Evolutionary conservation across 2,113 vertebrate species (phyloP), one percentile per base, ranked within the genome.

Genomic region (Xenopus borealis): DNA sequence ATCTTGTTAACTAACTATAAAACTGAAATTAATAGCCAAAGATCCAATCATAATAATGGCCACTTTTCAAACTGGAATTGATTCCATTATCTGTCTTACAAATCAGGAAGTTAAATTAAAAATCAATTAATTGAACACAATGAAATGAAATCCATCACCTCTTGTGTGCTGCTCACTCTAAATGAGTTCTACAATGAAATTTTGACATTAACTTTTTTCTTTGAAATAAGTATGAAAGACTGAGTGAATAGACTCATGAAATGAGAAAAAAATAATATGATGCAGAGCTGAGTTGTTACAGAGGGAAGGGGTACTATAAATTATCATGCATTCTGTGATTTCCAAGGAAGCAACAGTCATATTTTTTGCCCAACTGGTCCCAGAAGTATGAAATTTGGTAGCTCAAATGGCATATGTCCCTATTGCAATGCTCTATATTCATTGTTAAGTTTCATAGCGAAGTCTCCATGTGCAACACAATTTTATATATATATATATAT

Each of bases 81-180:
- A 76, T 76, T 70, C 61, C 47, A 70, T 76, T 76, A 70, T 76
- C 73, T 66, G 58, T n/a, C 62, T 69, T 69, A 75, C 73, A 75
- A 69, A 75, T 75, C 74, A 76, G 61, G 30, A 76, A 76, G 66
- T 76, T 76, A 76, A 76, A 76, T 76, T 70, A 76, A 76, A 76
- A 76, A 76, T 76, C 74, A 76, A 76, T 76, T 76, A 76, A 76
- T 76, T 70, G 74, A 66, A 64, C 62, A 76, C 67, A 76, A 76
- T 76, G 59, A 76, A 70, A 76, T 76, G 27, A 61, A 76, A 76
- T 76, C 62, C 68, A 69, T 53, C 62, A 58, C 66, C 62, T 75
- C 57, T 64, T 69, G 58, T 76, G 58, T 63, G 74, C 59, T 70
- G 58, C 62, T 63, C 59, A 70, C 69, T 59, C 67, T 70, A 55